Evolutionary conservation across 1,140 invertebrate genomes (phyloP), one percentile per base, ranked within the genome.

Genomic region (Aleiodes sp.): DNA sequence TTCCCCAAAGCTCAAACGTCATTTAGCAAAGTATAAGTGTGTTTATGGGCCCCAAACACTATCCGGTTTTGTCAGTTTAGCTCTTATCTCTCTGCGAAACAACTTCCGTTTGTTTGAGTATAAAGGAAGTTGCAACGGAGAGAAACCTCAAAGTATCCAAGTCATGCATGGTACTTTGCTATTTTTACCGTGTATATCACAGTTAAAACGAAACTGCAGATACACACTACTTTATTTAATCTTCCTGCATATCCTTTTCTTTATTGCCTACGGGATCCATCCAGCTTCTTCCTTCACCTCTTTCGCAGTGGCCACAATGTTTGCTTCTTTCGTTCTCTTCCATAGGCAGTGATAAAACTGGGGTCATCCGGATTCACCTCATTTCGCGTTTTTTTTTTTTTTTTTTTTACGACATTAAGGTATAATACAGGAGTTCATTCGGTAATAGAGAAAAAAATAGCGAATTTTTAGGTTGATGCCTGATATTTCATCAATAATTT

Each of bases 161-260:
- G 21, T 26, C 31, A 39, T 39, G 31, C 26, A 41, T n/a, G 39
- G 35, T 4, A 61, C 57, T 33, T 6, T 7, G 19, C 26, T 61
- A 24, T 61, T 28, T 61, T 16, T 16, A n/a, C n/a, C 39, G 39
- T 43, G 14, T 16, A 43, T 28, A 33, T 31, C 57, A 16, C 57
- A 14, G 19, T n/a, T 7, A n/a, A 21, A 37, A 3, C 37, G 12
- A 35, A 21, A 33, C n/a, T 65, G 43, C 16, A 61, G 41, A n/a
- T 46, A 46, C 41, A n/a, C 46, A 56, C 28, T 19, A 29, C 46
- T 39, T 26, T 21, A 46, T 57, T 66, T 57, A 66, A 66, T 66
- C 43, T 56, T 52, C 10, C 26, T 9, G 65, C 46, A 66, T 66
- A 66, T 66, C 65, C 65, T 59, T 39, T 59, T 29, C 19, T 57